A percentile compares a stretch with the other conserved stretches of the same genome.
Evolutionary conservation across 2,888 invertebrate genomes (phyloP).

Genomic region (Leptopilina syphax): DNA sequence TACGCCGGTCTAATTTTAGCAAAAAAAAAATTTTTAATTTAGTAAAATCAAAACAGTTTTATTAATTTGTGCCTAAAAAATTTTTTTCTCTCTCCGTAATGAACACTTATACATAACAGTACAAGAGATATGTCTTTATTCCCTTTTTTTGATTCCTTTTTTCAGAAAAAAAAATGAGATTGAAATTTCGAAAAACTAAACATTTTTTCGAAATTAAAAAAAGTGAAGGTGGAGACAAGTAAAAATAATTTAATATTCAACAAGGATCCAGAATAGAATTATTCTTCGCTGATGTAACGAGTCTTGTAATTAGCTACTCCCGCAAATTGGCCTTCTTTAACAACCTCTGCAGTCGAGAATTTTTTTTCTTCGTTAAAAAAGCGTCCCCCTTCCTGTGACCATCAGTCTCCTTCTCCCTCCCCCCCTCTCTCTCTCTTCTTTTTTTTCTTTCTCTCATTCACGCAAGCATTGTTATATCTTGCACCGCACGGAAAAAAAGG

Average conservation of each 20-base stretch:
- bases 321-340: constrained; percentile 61
- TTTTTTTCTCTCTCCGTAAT: too few species aligned
- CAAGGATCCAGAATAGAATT: constrained; percentile 61
- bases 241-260: constrained; percentile 58
- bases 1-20: too few species aligned
- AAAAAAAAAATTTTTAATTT: too few species aligned
- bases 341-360: constrained; percentile 38
- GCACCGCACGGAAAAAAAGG: too few species aligned
- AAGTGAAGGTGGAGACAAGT: not conserved
- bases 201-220: not conserved
- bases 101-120: too few species aligned
- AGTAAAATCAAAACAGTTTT: too few species aligned
- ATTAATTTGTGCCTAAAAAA: too few species aligned
- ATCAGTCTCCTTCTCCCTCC: constrained; percentile 22
- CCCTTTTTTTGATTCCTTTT: too few species aligned
- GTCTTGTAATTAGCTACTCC: constrained; percentile 65
- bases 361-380: not conserved
- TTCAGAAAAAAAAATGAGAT: constrained; percentile 17
- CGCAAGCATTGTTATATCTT: not conserved
- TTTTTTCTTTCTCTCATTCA: too few species aligned
- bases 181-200: constrained; percentile 31
- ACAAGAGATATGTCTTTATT: too few species aligned
- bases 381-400: constrained; percentile 38
- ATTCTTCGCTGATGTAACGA: constrained; percentile 63
- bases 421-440: too few species aligned